Evolutionary conservation across 2,888 invertebrate species (phyloP), one percentile per base, ranked within the genome.

Genomic region (Carpatolechia fugitivella): DNA sequence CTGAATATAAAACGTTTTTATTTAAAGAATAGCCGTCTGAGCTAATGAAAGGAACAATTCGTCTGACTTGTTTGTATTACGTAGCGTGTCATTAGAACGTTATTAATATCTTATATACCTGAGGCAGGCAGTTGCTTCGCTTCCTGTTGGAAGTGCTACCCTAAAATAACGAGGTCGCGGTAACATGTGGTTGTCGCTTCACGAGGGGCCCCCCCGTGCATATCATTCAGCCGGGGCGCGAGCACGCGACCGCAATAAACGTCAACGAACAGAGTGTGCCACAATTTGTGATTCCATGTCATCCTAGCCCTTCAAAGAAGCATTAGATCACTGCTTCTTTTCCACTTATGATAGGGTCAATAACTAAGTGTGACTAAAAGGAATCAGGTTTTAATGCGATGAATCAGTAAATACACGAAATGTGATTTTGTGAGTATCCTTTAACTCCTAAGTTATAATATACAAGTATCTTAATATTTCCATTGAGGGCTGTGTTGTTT

Each of bases 1-100:
- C 73, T 65, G 63, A 72, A 74, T 72, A 75, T 70, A 74, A 74
- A 80, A 73, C 63, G 70, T 59, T 63, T 68, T 65, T 70, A 72
- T 72, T 73, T 68, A 68, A 65, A 64, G 62, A 59, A 56, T 49
- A 41, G 18, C 52, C 56, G 54, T 50, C 55, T 61, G 58, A 63
- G 61, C 60, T 58, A 59, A 52, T 58, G 52, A 61, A 59, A 52
- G 38, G 52, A 54, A 54, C 54, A 56, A 58, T 55, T 33, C 50
- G 52, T 55, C 48, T 38, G 46, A 38, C 16, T 38, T 48, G 55
- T 36, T 46, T 36, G 38, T 47, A 44, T 13, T 36, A 24, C 31
- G 41, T 14, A 33, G 52, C 33, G 46, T 41, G 41, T 47, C 41
- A 20, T 35, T 49, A 31, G 18, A 38, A 20, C 38, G 16, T 50